A percentile compares a stretch with the other conserved stretches of the same genome.
Evolutionary conservation across 2,113 vertebrate species (phyloP).

Genomic region (Burhinus bistriatus): DNA sequence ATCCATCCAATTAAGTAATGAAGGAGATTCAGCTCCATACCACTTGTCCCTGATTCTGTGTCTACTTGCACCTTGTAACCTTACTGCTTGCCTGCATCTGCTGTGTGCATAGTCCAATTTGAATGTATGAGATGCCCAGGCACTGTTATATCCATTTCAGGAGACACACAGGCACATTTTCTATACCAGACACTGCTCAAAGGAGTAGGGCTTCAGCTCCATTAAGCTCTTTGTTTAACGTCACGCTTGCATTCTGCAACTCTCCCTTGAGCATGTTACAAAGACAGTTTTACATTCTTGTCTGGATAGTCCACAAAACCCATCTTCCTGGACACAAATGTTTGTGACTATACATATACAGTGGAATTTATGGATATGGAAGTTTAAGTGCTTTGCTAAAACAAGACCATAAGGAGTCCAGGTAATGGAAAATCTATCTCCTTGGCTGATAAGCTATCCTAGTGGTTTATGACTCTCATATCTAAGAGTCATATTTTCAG

Average conservation of each 20-base stretch:
- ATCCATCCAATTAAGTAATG: background rate
- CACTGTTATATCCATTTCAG: background rate
- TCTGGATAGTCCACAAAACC: background rate
- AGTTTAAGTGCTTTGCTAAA: conserved; percentile 12
- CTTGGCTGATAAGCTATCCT: background rate
- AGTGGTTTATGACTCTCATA: background rate
- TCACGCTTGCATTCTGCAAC: background rate
- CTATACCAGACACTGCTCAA: background rate
- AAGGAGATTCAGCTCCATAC: background rate
- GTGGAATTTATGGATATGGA: conserved; percentile 13
- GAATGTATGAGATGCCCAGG: background rate
- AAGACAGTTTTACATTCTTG: background rate
- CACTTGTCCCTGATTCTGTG: background rate
- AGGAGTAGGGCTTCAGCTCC: background rate
- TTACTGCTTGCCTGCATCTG: background rate
- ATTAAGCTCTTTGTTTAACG: background rate
- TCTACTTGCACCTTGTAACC: background rate
- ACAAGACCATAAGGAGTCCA: background rate
- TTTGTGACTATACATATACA: background rate
- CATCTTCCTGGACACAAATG: background rate
- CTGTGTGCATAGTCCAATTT: background rate
- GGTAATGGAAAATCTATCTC: background rate
- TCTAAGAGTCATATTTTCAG: background rate
- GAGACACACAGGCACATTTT: background rate
- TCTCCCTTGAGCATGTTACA: background rate